Evolutionary conservation across 2,888 invertebrate genomes (phyloP).

Genomic region (Cephus runcator): DNA sequence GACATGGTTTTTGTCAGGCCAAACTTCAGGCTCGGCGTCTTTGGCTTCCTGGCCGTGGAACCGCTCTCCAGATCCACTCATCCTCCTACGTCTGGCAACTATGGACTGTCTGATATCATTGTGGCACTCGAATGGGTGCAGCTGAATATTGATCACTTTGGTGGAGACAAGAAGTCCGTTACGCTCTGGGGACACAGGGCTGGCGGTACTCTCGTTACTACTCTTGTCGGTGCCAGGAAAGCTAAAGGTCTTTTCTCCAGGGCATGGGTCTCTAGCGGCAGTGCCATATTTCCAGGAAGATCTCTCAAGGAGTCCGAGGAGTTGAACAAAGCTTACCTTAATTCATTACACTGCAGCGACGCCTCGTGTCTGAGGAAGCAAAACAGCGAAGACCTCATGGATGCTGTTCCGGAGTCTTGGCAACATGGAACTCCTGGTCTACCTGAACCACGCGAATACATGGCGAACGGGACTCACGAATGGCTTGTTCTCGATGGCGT

Average conservation of each 20-base stretch:
- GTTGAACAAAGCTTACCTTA: conserved; percentile 72
- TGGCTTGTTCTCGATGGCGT: conserved; percentile 83
- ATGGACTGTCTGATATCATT: conserved; percentile 84
- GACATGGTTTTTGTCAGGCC: conserved; percentile 89
- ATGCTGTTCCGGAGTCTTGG: conserved; percentile 81
- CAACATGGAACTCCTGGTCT: conserved; percentile 64
- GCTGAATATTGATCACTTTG: conserved; percentile 84
- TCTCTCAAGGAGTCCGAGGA: conserved; percentile 72
- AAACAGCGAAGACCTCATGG: conserved; percentile 70
- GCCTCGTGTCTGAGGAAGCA: conserved; percentile 66
- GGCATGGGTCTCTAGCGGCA: conserved; percentile 84
- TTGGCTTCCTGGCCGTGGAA: conserved; percentile 84
- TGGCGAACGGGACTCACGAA: conserved; percentile 69
- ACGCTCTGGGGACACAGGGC: conserved; percentile 88
- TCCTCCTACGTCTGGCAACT: conserved; percentile 85
- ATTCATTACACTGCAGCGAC: conserved; percentile 68
- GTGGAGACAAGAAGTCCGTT: conserved; percentile 81
- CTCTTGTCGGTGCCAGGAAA: conserved; percentile 72
- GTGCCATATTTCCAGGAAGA: conserved; percentile 78
- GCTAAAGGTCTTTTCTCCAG: conserved; percentile 77
- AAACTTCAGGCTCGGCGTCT: conserved; percentile 75
- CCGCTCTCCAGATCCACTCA: conserved; percentile 76
- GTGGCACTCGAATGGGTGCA: conserved; percentile 83
- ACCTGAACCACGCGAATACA: conserved; percentile 66
- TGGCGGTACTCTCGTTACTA: conserved; percentile 85